Evolutionary conservation across 2,797 vertebrate genomes (phyloP).

Genomic region (Eremophila alpestris): DNA sequence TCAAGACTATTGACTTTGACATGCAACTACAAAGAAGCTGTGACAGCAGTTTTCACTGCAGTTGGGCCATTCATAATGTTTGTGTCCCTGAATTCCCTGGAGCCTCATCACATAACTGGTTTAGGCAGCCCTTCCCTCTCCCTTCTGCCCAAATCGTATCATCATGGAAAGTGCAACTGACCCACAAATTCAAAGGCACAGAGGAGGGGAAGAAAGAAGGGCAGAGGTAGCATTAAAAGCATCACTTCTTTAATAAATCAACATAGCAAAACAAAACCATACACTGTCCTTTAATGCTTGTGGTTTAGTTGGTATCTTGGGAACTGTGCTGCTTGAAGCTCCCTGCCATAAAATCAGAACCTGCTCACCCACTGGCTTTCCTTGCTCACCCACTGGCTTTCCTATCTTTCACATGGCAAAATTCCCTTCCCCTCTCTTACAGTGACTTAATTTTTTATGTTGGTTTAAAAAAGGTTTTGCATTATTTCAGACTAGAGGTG

Average conservation of each 20-base stretch:
- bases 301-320: neutral
- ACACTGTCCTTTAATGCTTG: neutral
- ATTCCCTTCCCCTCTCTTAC: neutral
- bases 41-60: slow-evolving; percentile 2
- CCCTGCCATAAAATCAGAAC: neutral
- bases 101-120: neutral
- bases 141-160: neutral
- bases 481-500: neutral
- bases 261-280: neutral
- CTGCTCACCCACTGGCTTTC: neutral
- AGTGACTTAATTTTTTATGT: neutral
- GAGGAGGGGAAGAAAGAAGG: neutral
- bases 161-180: neutral
- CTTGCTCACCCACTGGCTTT: neutral
- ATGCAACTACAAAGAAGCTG: neutral
- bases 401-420: neutral
- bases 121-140: neutral
- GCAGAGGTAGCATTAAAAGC: neutral
- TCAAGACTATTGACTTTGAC: slow-evolving; percentile 6
- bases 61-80: neutral
- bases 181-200: neutral
- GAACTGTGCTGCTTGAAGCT: neutral
- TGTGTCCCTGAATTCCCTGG: neutral
- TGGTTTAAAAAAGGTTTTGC: neutral
- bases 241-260: neutral